phyloP scores from a whole-genome alignment of 2,888 invertebrate species.

The Dicyrtoma fusca region DNA sequence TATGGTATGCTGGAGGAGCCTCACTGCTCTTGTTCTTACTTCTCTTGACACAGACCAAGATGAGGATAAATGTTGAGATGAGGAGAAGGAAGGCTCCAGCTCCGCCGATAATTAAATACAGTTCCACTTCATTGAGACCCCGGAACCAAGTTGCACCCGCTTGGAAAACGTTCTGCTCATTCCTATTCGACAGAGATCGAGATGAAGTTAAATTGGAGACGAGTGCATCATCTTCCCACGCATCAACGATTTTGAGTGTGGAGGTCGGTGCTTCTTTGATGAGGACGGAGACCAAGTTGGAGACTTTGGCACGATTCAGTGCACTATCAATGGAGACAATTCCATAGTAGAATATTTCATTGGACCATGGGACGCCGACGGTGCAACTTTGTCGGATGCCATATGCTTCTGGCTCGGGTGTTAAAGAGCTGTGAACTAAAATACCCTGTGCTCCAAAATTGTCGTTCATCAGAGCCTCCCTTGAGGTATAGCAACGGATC shows the following conservation, averaged over 20 bases:
- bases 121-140: conserved; percentile 53
- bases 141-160: conserved; percentile 56
- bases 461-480: conserved; percentile 56
- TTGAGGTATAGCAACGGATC: conserved; percentile 58
- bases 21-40: conserved; percentile 50
- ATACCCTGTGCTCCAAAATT: conserved; percentile 57
- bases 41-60: conserved; percentile 53
- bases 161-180: conserved; percentile 51
- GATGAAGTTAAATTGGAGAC: conserved; percentile 56
- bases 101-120: conserved; percentile 57
- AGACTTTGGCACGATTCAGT: conserved; percentile 57
- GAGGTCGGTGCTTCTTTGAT: conserved; percentile 57
- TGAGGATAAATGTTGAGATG: conserved; percentile 55
- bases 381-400: conserved; percentile 57
- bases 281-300: conserved; percentile 57
- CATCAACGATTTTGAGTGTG: conserved; percentile 54
- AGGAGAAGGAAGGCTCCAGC: conserved; percentile 55
- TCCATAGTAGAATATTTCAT: conserved; percentile 58
- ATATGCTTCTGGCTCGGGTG: conserved; percentile 55
- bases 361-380: conserved; percentile 57
- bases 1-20: conserved; percentile 55
- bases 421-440: conserved; percentile 56
- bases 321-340: conserved; percentile 57
- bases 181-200: conserved; percentile 49
- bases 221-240: conserved; percentile 56